phyloP scores from a whole-genome alignment of 2,113 vertebrate genomes.

The Festucalex cinctus region DNA sequence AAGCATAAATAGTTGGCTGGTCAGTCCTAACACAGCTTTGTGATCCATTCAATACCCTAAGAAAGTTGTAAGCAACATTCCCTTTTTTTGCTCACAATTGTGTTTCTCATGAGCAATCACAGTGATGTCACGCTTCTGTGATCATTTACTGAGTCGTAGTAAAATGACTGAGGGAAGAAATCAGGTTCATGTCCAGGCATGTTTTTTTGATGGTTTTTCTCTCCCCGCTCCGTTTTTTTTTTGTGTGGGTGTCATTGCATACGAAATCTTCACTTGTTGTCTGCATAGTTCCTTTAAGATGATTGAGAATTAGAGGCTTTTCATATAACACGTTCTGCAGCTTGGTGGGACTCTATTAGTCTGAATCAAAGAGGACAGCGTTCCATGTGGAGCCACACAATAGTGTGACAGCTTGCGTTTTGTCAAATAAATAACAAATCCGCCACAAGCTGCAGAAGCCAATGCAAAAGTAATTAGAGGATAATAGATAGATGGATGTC shows the following conservation, averaged over 20 bases:
- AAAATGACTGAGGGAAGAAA: constrained; percentile 55
- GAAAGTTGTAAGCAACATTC: neutral
- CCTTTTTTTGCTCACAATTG: constrained; percentile 29
- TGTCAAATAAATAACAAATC: constrained; percentile 71
- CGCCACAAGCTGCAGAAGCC: constrained; percentile 59
- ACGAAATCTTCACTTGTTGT: constrained; percentile 45
- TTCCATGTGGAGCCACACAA: constrained; percentile 57
- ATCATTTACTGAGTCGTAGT: constrained; percentile 48
- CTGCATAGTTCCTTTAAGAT: constrained; percentile 61
- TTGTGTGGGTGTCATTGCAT: constrained; percentile 43
- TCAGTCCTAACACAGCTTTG: no score
- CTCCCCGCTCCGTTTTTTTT: constrained; percentile 10
- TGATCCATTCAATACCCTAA: no score
- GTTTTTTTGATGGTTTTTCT: constrained; percentile 55
- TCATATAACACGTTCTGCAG: constrained; percentile 63
- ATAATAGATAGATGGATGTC: constrained; percentile 52
- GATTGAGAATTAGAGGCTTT: constrained; percentile 72
- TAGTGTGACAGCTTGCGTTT: constrained; percentile 62
- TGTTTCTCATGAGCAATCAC: constrained; percentile 52
- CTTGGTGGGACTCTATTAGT: constrained; percentile 72
- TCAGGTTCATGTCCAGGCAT: constrained; percentile 62
- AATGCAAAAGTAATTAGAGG: constrained; percentile 70
- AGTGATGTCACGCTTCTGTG: constrained; percentile 49
- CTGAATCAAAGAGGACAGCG: constrained; percentile 70
- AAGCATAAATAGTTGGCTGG: no score